These are phyloP conservation scores for Trichoplusia ni DNA, from an alignment of 1,140 invertebrate genomes.

Conservation along the genomic window DNA sequence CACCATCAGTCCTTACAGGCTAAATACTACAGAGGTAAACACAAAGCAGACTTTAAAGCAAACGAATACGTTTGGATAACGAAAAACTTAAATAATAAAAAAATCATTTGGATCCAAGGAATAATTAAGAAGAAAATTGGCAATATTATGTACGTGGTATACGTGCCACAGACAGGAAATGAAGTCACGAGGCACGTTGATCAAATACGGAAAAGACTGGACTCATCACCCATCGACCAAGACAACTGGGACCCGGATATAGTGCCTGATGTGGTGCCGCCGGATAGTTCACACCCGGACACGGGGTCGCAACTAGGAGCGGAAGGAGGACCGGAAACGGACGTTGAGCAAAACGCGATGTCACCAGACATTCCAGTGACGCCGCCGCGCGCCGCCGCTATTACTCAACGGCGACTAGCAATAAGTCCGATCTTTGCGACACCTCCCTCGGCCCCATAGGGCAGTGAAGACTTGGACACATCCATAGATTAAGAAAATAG, in stretches of 20 bases:
- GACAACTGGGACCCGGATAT: background rate
- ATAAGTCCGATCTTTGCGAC: background rate
- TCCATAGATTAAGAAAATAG: too few species aligned
- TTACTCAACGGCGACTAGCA: background rate
- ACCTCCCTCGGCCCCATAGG: too few species aligned
- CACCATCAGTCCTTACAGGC: slow-evolving; percentile 38
- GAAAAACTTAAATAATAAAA: slow-evolving; percentile 26
- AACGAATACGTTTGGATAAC: slow-evolving; percentile 34
- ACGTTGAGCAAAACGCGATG: too few species aligned
- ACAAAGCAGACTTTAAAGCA: slow-evolving; percentile 16
- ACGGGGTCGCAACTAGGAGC: background rate
- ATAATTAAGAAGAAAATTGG: background rate
- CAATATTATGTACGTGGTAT: background rate
- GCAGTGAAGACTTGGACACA: too few species aligned
- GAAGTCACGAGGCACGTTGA: background rate
- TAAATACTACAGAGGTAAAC: slow-evolving; percentile 33
- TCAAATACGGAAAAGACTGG: background rate
- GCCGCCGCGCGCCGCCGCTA: background rate
- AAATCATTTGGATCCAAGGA: background rate
- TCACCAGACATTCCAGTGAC: background rate
- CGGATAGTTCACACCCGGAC: background rate
- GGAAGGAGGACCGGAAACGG: background rate
- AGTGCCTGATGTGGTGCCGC: background rate
- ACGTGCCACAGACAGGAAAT: background rate
- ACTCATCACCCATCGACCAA: background rate